Evolutionary conservation across 1,140 invertebrate genomes (phyloP).

Genomic region (Leptopilina clavipes): DNA sequence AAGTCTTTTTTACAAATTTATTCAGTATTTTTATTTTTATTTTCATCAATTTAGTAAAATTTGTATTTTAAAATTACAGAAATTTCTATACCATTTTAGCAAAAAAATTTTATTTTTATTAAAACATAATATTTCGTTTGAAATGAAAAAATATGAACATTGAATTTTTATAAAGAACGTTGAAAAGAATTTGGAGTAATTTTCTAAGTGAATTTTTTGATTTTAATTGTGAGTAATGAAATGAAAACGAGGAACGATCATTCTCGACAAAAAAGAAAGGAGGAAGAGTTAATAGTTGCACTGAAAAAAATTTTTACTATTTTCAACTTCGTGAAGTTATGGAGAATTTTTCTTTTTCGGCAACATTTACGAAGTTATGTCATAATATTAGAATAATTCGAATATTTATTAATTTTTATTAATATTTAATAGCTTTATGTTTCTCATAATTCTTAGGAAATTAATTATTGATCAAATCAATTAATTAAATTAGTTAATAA

Average conservation of each 20-base stretch:
- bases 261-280: not conserved
- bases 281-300: too few species aligned
- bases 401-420: conserved; percentile 41
- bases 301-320: too few species aligned
- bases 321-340: too few species aligned
- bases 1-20: not conserved
- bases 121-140: too few species aligned
- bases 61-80: too few species aligned
- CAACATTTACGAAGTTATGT: not conserved
- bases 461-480: too few species aligned
- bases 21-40: not conserved
- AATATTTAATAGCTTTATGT: conserved; percentile 40
- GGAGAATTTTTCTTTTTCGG: too few species aligned
- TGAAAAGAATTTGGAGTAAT: conserved; percentile 6
- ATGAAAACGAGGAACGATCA: conserved; percentile 38
- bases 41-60: not conserved
- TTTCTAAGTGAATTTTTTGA: conserved; percentile 38
- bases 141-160: not conserved
- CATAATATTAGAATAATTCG: conserved; percentile 30
- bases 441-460: too few species aligned
- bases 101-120: too few species aligned
- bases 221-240: conserved; percentile 35
- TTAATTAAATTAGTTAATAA: too few species aligned
- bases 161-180: not conserved
- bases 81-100: too few species aligned